phyloP scores from a whole-genome alignment of 1,140 invertebrate species.

The Papilio glaucus region DNA sequence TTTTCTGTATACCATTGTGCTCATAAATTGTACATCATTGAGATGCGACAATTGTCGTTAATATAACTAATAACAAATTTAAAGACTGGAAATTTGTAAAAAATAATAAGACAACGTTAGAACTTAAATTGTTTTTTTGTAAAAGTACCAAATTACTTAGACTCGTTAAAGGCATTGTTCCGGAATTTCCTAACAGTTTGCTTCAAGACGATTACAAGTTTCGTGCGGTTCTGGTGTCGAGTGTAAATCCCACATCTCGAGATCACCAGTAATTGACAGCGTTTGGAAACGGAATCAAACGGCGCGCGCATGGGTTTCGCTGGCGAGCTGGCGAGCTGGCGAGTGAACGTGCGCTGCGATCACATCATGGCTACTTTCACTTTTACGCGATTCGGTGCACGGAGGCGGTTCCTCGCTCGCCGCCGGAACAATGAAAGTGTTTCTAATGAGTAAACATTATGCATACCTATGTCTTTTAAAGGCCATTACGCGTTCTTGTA shows the following conservation, averaged over 20 bases:
- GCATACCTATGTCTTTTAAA: constrained; percentile 33
- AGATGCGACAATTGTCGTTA: no score
- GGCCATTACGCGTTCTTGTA: constrained; percentile 20
- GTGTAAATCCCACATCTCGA: not conserved
- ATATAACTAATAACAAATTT: no score
- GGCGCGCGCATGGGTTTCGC: constrained; percentile 29
- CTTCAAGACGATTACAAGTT: not conserved
- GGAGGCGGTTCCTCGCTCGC: constrained; percentile 52
- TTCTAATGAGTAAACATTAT: constrained; percentile 53
- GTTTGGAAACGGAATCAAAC: constrained; percentile 20
- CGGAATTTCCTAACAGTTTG: not conserved
- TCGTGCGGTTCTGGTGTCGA: not conserved
- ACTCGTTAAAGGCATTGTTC: not conserved
- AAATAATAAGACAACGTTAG: no score
- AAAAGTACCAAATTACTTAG: not conserved
- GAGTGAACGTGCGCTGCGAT: constrained; percentile 52
- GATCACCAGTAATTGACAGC: constrained; percentile 4
- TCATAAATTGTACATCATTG: not conserved
- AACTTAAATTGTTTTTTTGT: no score
- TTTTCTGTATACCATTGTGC: not conserved
- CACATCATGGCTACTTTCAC: constrained; percentile 72
- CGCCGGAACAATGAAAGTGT: constrained; percentile 71
- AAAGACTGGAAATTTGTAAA: no score
- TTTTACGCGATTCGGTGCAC: constrained; percentile 70
- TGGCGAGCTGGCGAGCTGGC: no score